These are phyloP conservation scores for Mus pahari DNA, from an alignment of 2,113 vertebrate genomes.

Conservation along the genomic window DNA sequence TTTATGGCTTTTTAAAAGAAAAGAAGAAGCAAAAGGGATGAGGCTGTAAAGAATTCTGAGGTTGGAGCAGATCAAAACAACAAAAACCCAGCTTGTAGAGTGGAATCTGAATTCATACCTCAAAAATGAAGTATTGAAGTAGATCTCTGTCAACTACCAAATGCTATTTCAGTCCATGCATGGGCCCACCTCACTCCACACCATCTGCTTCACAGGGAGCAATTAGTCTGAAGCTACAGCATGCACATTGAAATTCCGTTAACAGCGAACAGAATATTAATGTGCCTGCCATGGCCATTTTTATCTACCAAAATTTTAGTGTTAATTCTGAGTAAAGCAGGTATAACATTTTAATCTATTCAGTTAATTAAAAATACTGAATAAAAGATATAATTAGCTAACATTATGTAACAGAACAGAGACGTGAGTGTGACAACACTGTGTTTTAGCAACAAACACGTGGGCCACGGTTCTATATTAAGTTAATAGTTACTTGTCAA, in stretches of 20 bases:
- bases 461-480: background rate
- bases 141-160: conserved; percentile 64
- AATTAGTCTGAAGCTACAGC: conserved; percentile 68
- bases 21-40: too few species aligned
- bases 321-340: conserved; percentile 63
- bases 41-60: background rate
- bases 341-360: conserved; percentile 51
- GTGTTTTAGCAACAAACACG: background rate
- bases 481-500: background rate
- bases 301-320: conserved; percentile 62
- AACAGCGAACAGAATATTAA: conserved; percentile 55
- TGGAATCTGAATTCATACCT: conserved; percentile 60
- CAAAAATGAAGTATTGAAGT: conserved; percentile 54
- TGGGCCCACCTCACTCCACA: conserved; percentile 59
- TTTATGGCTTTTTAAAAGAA: background rate
- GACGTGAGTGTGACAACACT: background rate
- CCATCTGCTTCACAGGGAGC: conserved; percentile 60
- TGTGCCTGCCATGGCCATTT: conserved; percentile 27
- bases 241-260: conserved; percentile 73
- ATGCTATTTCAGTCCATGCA: conserved; percentile 63
- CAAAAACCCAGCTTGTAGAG: background rate
- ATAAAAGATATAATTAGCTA: conserved; percentile 53
- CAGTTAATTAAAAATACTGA: conserved; percentile 58
- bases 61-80: conserved; percentile 11
- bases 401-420: background rate